Conservation (phyloP, 2,797 vertebrate species). For the Amblyraja radiata region DNA sequence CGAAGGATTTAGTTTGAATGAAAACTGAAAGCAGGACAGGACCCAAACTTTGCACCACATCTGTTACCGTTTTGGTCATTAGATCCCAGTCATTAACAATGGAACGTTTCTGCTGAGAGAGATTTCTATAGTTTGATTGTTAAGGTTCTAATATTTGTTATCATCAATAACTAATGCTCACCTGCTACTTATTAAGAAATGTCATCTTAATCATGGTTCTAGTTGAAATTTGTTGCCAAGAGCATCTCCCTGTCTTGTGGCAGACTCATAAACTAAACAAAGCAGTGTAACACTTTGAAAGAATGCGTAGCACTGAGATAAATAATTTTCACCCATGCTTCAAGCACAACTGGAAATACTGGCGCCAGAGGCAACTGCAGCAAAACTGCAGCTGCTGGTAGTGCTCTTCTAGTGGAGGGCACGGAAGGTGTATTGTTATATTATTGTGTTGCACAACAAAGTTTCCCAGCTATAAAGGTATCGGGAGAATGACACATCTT, state of each 20-base stretch:
- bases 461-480: not conserved
- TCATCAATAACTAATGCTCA: constrained; percentile 5
- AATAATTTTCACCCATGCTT: not conserved
- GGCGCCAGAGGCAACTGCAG: not conserved
- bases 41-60: constrained; percentile 3
- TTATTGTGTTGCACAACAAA: not conserved
- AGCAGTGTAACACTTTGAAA: not conserved
- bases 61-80: constrained; percentile 26
- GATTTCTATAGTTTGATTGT: constrained; percentile 14
- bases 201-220: not conserved
- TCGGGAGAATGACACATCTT: not conserved
- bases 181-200: not conserved
- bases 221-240: not conserved
- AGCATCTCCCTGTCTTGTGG: not conserved
- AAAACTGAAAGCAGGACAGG: not conserved
- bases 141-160: not conserved
- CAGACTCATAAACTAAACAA: not conserved
- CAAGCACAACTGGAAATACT: not conserved
- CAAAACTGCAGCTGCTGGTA: not conserved
- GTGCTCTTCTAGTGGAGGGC: not conserved
- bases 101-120: constrained; percentile 1
- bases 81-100: constrained; percentile 11
- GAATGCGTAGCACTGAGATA: not conserved
- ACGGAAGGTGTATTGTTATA: not conserved
- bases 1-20: not conserved